These are phyloP conservation scores for Archivesica marissinica DNA, from an alignment of 1,140 invertebrate genomes.

Conservation along the genomic window DNA sequence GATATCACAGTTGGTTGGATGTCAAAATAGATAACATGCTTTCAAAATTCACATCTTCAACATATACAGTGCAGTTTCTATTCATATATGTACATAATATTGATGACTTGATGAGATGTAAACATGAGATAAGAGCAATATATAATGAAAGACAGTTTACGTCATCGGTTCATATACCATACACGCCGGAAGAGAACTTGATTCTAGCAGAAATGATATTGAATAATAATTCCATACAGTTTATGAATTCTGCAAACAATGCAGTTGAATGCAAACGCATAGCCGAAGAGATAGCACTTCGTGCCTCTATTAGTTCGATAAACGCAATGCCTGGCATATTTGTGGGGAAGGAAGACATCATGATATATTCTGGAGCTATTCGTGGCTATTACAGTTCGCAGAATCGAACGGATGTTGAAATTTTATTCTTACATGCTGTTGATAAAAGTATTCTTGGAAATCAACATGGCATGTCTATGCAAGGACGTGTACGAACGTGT, in stretches of 20 bases:
- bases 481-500: neutral
- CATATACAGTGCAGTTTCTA: neutral
- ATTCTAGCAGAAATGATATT: slow-evolving; percentile 17
- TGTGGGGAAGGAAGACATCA: neutral
- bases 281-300: neutral
- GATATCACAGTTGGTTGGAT: neutral
- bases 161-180: neutral
- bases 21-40: neutral
- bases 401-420: neutral
- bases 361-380: neutral
- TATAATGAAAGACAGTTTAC: slow-evolving; percentile 4
- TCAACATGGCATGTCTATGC: neutral
- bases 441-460: neutral
- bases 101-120: neutral
- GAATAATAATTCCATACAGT: neutral
- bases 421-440: neutral
- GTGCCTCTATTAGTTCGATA: neutral
- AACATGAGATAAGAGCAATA: neutral
- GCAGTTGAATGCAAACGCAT: neutral
- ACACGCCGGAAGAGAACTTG: neutral
- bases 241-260: neutral
- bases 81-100: neutral
- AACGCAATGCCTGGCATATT: neutral
- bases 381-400: neutral
- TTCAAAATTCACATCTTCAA: neutral